Percentiles rank a stretch among this genome's conserved stretches.
Conservation (phyloP, 2,113 vertebrate species). For the Polypterus senegalus region DNA sequence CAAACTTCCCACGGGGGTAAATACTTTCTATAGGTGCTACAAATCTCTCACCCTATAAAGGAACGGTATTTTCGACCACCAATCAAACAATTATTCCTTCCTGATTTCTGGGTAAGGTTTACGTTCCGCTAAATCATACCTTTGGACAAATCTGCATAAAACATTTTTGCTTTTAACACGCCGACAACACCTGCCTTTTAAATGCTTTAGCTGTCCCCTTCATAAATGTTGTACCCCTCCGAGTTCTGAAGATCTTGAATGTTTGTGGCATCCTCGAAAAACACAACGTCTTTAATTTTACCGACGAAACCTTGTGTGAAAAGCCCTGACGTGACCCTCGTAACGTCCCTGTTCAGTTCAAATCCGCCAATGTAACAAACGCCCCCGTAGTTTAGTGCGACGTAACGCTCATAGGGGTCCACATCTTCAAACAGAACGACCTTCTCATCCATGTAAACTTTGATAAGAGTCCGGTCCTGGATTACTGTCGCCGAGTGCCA, state of each 20-base stretch:
- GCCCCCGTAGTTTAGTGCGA: conserved; percentile 62
- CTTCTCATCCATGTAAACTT: conserved; percentile 47
- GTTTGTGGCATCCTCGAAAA: conserved; percentile 61
- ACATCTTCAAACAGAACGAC: conserved; percentile 53
- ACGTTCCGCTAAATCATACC: no score
- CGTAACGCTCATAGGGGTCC: conserved; percentile 59
- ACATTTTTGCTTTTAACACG: conserved; percentile 10
- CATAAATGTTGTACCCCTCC: conserved; percentile 67
- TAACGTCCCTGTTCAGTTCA: conserved; percentile 51
- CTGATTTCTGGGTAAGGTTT: no score
- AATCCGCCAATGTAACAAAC: conserved; percentile 70
- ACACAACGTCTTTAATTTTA: conserved; percentile 56
- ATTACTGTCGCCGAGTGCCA: conserved; percentile 52
- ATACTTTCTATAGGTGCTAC: no score
- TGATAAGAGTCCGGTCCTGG: conserved; percentile 58
- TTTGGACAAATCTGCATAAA: not conserved
- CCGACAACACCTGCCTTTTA: no score
- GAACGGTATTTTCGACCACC: no score
- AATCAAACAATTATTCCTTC: no score
- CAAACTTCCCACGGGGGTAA: no score
- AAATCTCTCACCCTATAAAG: no score
- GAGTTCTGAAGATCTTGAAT: conserved; percentile 42
- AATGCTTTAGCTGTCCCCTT: conserved; percentile 33
- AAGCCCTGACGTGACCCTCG: conserved; percentile 47
- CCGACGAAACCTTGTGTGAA: conserved; percentile 61